Conservation (phyloP, 2,797 vertebrate genomes). For the Eidolon dupreanum region DNA sequence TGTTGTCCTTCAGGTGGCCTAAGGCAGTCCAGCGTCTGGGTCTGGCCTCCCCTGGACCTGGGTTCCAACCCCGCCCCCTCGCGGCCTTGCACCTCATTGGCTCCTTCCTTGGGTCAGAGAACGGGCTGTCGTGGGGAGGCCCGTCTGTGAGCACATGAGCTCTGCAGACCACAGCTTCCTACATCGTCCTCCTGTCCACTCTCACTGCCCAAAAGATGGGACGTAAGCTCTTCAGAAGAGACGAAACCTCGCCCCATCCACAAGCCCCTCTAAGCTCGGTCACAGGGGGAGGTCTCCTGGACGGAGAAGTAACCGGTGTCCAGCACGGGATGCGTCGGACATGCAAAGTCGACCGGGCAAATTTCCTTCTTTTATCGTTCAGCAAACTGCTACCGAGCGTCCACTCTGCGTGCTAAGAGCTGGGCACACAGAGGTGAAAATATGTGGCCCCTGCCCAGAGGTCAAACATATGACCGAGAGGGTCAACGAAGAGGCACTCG, state of each 20-base stretch:
- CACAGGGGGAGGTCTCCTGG: accelerated
- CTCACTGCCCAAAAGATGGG: not conserved
- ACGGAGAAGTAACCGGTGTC: accelerated
- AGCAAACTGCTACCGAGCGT: not conserved
- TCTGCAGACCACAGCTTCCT: not conserved
- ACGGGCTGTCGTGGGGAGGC: not conserved
- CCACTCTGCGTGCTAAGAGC: too few relatives aligned
- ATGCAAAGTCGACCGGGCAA: not conserved
- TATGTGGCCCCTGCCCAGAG: not conserved
- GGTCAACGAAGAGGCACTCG: not conserved
- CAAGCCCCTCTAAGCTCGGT: not conserved
- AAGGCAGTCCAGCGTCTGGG: not conserved
- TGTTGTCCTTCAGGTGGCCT: not conserved
- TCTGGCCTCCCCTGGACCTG: not conserved
- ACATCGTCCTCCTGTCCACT: not conserved
- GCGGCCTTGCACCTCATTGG: too few relatives aligned
- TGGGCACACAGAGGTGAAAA: not conserved
- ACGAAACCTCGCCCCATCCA: accelerated
- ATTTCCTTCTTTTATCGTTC: not conserved
- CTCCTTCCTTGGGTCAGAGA: not conserved
- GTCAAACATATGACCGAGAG: not conserved
- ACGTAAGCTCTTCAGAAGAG: not conserved
- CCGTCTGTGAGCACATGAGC: too few relatives aligned
- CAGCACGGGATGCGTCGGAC: accelerated
- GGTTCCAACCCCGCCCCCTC: not conserved